Conservation (phyloP, 1,140 invertebrate species). For the Rhagoletis zephyria region DNA sequence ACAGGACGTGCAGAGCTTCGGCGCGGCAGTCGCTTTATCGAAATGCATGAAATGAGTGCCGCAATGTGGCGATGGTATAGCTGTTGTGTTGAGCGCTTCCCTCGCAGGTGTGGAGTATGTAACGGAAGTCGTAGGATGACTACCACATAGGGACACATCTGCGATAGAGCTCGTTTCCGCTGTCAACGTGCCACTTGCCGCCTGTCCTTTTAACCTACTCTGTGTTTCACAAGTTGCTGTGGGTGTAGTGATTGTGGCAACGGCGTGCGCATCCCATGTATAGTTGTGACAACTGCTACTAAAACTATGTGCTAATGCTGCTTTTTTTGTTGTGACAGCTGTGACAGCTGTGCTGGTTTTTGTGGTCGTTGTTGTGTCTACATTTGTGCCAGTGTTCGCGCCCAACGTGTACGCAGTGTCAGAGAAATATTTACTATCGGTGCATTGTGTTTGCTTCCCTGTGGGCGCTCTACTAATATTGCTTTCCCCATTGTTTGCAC, state of each 20-base stretch:
- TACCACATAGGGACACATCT: too few species aligned
- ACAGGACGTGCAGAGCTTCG: not conserved
- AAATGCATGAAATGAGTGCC: not conserved
- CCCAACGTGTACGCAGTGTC: not conserved
- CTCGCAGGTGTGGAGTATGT: not conserved
- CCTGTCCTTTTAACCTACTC: not conserved
- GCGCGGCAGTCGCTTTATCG: not conserved
- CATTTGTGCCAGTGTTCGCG: not conserved
- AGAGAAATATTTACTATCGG: not conserved
- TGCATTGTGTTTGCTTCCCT: not conserved
- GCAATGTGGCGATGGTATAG: not conserved
- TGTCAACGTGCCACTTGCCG: not conserved
- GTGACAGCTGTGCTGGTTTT: not conserved
- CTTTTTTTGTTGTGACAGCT: not conserved
- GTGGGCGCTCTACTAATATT: constrained; percentile 26
- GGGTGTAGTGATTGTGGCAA: not conserved
- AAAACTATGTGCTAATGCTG: not conserved
- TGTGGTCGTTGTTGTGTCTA: constrained; percentile 1
- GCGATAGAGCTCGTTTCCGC: not conserved
- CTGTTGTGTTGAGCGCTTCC: not conserved
- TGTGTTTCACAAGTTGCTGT: not conserved
- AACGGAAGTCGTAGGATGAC: too few species aligned
- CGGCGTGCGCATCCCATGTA: not conserved
- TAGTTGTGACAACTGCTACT: not conserved
- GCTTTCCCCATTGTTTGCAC: not conserved